A percentile compares a stretch with the other conserved stretches of the same genome.
Conservation (phyloP, 1,140 invertebrate species). For the Asbolus verrucosus region DNA sequence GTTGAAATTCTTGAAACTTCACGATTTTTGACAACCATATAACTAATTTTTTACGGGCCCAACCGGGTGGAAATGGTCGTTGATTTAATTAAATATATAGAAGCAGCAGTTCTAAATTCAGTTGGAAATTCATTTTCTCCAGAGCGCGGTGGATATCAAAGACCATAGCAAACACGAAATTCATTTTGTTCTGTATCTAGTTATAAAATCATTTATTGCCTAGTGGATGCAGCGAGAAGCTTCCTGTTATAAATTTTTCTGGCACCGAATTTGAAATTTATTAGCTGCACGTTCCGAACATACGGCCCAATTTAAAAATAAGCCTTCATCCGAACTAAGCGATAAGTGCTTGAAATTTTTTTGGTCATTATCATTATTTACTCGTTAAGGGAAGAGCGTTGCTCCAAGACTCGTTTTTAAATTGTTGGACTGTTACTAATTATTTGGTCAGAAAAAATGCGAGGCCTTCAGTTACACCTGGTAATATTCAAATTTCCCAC, state of each 20-base stretch:
- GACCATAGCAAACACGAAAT: background rate
- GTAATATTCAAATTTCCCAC: slow-evolving; percentile 42
- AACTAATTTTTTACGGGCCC: background rate
- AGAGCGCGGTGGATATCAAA: slow-evolving; percentile 8
- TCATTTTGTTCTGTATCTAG: slow-evolving; percentile 21
- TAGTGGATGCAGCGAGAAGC: background rate
- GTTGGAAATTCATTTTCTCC: background rate
- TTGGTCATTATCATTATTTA: slow-evolving; percentile 26
- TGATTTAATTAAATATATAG: slow-evolving; percentile 15
- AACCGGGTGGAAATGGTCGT: background rate
- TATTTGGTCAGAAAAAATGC: slow-evolving; percentile 31
- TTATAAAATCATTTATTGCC: slow-evolving; percentile 34
- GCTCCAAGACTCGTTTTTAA: background rate
- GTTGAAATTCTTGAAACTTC: slow-evolving; percentile 15
- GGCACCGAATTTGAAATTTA: slow-evolving; percentile 4
- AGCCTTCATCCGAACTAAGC: background rate
- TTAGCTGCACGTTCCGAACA: slow-evolving; percentile 1
- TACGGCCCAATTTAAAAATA: slow-evolving; percentile 17
- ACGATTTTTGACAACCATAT: too few species aligned
- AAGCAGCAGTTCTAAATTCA: slow-evolving; percentile 1
- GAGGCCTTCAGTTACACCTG: slow-evolving; percentile 16
- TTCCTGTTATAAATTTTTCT: slow-evolving; percentile 9
- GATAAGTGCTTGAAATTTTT: background rate
- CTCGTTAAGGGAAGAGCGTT: slow-evolving; percentile 17
- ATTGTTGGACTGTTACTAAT: slow-evolving; percentile 13